These are phyloP conservation scores for Cryptus armator DNA, from an alignment of 2,888 invertebrate species.

Conservation along the genomic window DNA sequence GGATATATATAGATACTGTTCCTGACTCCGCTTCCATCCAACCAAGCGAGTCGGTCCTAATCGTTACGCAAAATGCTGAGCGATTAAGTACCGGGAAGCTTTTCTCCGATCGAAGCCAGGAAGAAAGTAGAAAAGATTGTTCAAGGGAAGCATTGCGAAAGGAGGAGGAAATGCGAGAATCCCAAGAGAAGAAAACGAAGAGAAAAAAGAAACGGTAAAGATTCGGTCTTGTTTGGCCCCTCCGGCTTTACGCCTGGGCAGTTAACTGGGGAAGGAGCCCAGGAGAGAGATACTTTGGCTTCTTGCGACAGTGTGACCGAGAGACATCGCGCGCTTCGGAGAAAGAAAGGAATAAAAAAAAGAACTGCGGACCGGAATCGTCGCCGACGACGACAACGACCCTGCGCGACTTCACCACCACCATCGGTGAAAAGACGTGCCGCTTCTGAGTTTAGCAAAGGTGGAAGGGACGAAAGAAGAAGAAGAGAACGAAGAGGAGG, in stretches of 20 bases:
- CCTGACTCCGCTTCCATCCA: neutral
- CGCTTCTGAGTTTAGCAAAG: slow-evolving; percentile 47
- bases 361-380: slow-evolving; percentile 54
- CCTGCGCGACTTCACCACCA: slow-evolving; percentile 43
- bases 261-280: slow-evolving; percentile 55
- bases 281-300: slow-evolving; percentile 44
- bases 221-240: slow-evolving; percentile 54
- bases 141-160: slow-evolving; percentile 2
- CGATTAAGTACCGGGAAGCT: slow-evolving; percentile 48
- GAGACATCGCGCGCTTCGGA: neutral
- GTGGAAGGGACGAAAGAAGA: slow-evolving; percentile 48
- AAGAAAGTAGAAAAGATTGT: slow-evolving; percentile 38
- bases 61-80: slow-evolving; percentile 46
- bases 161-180: slow-evolving; percentile 39
- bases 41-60: slow-evolving; percentile 15
- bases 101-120: slow-evolving; percentile 38
- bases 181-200: slow-evolving; percentile 12
- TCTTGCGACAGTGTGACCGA: slow-evolving; percentile 17
- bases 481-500: slow-evolving; percentile 51
- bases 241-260: slow-evolving; percentile 65
- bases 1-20: neutral
- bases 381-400: slow-evolving; percentile 54
- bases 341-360: slow-evolving; percentile 40
- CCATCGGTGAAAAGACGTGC: slow-evolving; percentile 59
- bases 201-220: slow-evolving; percentile 28